Base-by-base conservation (phyloP, 2,888 invertebrate species). In the Campoplex nolae region DNA sequence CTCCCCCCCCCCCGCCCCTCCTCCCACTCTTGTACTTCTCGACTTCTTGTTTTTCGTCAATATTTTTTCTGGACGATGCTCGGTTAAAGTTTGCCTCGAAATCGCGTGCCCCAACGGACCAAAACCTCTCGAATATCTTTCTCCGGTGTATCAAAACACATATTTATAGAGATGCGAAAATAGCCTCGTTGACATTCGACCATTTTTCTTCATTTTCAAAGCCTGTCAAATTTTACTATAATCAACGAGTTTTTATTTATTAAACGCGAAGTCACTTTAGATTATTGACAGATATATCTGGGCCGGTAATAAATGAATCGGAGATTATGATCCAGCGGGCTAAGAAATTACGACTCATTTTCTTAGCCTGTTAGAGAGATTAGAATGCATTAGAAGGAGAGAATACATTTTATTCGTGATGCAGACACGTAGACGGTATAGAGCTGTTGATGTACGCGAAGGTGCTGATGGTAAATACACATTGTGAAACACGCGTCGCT, bases 401-500 rank as follows among this genome's bases (percentile, higher is more conserved):
- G 38, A 38, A 4, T 71, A 75, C 79, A 83, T 83, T 75, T 62
- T 13, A 56, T 74, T 79, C 75, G 79, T 45, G 76, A 76, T 79
- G 65, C 16, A 51, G 13, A 65, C 76, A 42, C 62, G 58, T 75
- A 51, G 54, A 65, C 32, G 65, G 68, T 23, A 6, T 74, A 82
- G 75, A 28, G 4, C 28, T 58, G 58, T 58, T 58, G 58, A 28
- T 28, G 28, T 13, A 32, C 32, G 16, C 32, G 16, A 62, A 62
- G 62, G 84, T 73, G 82, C 84, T 83, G 87, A 87, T 94, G 93
- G 94, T 93, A 94, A 94, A 94, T 94, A 94, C 93, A 94, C 93
- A 94, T 93, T 94, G 94, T 94, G 93, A 93, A 94, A 94, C 94
- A 94, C 93, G 94, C 94, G 93, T 93, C 93, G 92, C 94, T 94